Evolutionary conservation across 2,113 vertebrate species (phyloP).

Genomic region (Rana temporaria): DNA sequence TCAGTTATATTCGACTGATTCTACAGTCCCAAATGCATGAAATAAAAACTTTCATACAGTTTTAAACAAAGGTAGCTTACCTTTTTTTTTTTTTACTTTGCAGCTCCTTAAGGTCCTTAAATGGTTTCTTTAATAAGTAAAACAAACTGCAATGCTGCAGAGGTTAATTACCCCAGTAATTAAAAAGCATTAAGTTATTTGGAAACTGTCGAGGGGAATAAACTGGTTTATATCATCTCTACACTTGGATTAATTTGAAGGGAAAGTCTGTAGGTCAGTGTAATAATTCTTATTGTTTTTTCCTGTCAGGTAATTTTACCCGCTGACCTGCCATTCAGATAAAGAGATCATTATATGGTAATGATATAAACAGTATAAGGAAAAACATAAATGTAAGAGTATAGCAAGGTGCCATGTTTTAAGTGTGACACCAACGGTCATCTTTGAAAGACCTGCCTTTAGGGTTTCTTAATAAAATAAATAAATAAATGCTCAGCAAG

Average conservation of each 20-base stretch:
- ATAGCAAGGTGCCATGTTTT: too few relatives aligned
- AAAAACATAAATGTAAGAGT: not conserved
- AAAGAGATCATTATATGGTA: constrained; percentile 63
- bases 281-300: constrained; percentile 76
- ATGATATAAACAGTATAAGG: not conserved
- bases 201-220: constrained; percentile 74
- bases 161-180: constrained; percentile 84
- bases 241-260: constrained; percentile 75
- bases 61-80: not conserved
- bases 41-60: too few relatives aligned
- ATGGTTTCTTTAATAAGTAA: not conserved
- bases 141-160: constrained; percentile 71
- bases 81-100: not conserved
- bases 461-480: too few relatives aligned
- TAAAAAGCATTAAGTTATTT: constrained; percentile 80
- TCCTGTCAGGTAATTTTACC: constrained; percentile 71
- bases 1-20: too few relatives aligned
- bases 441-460: too few relatives aligned
- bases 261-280: constrained; percentile 74
- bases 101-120: not conserved
- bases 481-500: too few relatives aligned
- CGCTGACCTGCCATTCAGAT: constrained; percentile 70
- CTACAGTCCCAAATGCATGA: too few relatives aligned
- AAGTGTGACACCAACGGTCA: too few relatives aligned
- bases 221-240: constrained; percentile 75